Percentiles rank a stretch among this genome's conserved stretches.
Conservation (phyloP, 2,888 invertebrate genomes). For the Polymixis lichenea region DNA sequence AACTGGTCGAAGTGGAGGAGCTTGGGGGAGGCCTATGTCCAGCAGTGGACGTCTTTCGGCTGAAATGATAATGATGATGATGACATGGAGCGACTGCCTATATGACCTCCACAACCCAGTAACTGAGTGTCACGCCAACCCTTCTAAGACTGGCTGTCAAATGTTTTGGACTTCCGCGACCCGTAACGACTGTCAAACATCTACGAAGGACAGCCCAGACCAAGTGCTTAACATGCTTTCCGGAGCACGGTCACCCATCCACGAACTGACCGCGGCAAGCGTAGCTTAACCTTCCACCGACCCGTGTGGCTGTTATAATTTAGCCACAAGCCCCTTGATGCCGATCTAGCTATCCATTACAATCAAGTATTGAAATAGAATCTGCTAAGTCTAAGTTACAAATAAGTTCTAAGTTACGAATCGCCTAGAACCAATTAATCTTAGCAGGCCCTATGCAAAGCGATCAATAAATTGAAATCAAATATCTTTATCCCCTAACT, state of each 20-base stretch:
- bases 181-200: background rate
- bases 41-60: too few relatives aligned
- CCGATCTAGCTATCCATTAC: too few relatives aligned
- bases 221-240: background rate
- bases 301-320: too few relatives aligned
- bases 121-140: background rate
- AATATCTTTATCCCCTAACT: constrained; percentile 43
- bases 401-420: constrained; percentile 25
- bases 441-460: constrained; percentile 28
- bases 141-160: background rate
- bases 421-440: constrained; percentile 54
- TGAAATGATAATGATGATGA: too few relatives aligned
- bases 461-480: constrained; percentile 54
- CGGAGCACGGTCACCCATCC: background rate
- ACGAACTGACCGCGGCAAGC: too few relatives aligned
- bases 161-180: background rate
- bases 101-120: background rate
- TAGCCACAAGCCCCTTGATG: too few relatives aligned
- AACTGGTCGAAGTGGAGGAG: too few relatives aligned
- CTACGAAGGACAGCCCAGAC: background rate
- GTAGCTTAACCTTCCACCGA: too few relatives aligned
- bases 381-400: constrained; percentile 7
- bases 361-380: constrained; percentile 16
- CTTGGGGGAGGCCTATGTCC: too few relatives aligned
- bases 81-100: background rate